phyloP scores from a whole-genome alignment of 1,140 invertebrate species.

The Samia ricini region DNA sequence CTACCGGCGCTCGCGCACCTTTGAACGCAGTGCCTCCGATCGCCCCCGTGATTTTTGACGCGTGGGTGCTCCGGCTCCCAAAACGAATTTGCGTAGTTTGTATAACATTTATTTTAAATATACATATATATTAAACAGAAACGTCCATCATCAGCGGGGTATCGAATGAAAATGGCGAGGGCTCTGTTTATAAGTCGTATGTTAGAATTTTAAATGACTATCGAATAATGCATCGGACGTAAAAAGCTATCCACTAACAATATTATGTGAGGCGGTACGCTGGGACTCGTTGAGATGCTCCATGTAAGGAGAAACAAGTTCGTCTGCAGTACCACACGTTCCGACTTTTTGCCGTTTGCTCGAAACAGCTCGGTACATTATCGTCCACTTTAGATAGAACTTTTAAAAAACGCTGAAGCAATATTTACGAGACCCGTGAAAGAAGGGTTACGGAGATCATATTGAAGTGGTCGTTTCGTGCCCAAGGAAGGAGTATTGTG shows the following conservation, averaged over 20 bases:
- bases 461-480: slow-evolving; percentile 14
- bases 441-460: not conserved
- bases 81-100: slow-evolving; percentile 69
- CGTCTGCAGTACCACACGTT: slow-evolving; percentile 73
- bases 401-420: slow-evolving; percentile 8
- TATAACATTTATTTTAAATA: slow-evolving; percentile 23
- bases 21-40: slow-evolving; percentile 63
- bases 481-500: slow-evolving; percentile 57
- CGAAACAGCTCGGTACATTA: slow-evolving; percentile 58
- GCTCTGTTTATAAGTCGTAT: slow-evolving; percentile 69
- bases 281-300: slow-evolving; percentile 60
- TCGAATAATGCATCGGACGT: slow-evolving; percentile 75
- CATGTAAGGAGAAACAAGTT: slow-evolving; percentile 74
- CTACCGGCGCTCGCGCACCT: slow-evolving; percentile 57
- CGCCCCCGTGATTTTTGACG: slow-evolving; percentile 67
- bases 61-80: slow-evolving; percentile 57
- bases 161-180: slow-evolving; percentile 66
- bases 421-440: not conserved
- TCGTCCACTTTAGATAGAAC: slow-evolving; percentile 29
- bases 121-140: slow-evolving; percentile 25
- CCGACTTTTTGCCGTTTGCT: slow-evolving; percentile 67
- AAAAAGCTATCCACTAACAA: slow-evolving; percentile 76
- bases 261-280: slow-evolving; percentile 73
- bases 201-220: slow-evolving; percentile 77
- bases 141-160: slow-evolving; percentile 64